phyloP scores from a whole-genome alignment of 1,140 invertebrate genomes.

The Paraescarpia echinospica region DNA sequence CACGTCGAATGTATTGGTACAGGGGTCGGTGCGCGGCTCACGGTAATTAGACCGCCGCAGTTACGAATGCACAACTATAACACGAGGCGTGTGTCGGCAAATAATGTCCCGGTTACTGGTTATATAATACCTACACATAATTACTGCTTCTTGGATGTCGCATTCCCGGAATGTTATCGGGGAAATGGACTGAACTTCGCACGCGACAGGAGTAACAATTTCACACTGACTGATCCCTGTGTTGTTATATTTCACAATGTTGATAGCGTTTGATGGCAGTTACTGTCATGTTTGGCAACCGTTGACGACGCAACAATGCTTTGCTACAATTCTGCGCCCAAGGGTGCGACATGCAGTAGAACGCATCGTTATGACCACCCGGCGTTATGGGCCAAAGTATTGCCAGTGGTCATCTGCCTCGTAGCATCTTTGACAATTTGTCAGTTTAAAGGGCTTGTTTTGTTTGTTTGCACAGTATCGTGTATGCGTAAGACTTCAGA shows the following conservation, averaged over 20 bases:
- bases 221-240: too few species aligned
- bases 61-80: background rate
- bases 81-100: background rate
- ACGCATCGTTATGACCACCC: background rate
- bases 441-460: background rate
- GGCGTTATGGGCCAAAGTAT: background rate
- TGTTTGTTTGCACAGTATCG: background rate
- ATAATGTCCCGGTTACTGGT: background rate
- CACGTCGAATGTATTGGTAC: background rate
- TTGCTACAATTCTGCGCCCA: background rate
- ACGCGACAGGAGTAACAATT: background rate
- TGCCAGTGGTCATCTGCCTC: background rate
- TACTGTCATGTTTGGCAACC: too few species aligned
- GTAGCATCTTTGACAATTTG: background rate
- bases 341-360: background rate
- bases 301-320: background rate
- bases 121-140: background rate
- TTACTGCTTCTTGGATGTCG: background rate
- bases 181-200: background rate
- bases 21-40: too few species aligned
- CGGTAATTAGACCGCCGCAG: background rate
- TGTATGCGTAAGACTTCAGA: background rate
- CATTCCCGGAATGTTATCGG: background rate
- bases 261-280: too few species aligned
- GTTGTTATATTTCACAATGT: too few species aligned